A percentile compares a stretch with the other conserved stretches of the same genome.
Evolutionary conservation across 1,140 invertebrate species (phyloP).

Genomic region (Lepidotrigona ventralis): DNA sequence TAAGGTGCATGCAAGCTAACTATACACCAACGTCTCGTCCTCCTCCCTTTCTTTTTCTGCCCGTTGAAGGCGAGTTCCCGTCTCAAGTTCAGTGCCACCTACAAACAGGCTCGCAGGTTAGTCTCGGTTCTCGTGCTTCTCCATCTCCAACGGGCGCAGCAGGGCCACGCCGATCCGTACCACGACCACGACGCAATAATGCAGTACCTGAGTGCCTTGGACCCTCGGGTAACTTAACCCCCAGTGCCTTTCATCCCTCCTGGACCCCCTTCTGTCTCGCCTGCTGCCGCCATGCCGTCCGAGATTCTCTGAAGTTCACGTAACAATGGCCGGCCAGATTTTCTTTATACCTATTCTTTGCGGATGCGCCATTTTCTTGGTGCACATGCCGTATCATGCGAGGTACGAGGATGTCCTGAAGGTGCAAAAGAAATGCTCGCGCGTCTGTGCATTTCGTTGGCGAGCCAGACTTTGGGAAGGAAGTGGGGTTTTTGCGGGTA

Average conservation of each 20-base stretch:
- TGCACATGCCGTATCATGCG: conserved; percentile 51
- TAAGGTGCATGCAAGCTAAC: conserved; percentile 56
- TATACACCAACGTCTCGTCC: conserved; percentile 25
- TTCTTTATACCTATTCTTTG: conserved; percentile 49
- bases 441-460: neutral
- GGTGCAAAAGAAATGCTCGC: conserved; percentile 19
- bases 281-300: conserved; percentile 46
- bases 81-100: conserved; percentile 60
- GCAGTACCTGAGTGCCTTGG: conserved; percentile 59
- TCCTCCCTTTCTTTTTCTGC: conserved; percentile 29
- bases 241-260: conserved; percentile 61
- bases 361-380: conserved; percentile 51
- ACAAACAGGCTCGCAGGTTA: conserved; percentile 53
- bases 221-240: conserved; percentile 59
- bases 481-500: conserved; percentile 27
- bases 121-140: conserved; percentile 28
- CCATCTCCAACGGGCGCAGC: conserved; percentile 12
- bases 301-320: conserved; percentile 44
- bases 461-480: neutral
- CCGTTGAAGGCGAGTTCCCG: conserved; percentile 41
- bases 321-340: conserved; percentile 57
- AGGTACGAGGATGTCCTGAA: conserved; percentile 30
- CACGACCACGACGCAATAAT: conserved; percentile 55
- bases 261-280: conserved; percentile 46
- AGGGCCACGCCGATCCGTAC: conserved; percentile 30